Base-by-base conservation (phyloP, 37 sponge, comb jelly and placozoan genomes). In the Halichondria panicea region DNA sequence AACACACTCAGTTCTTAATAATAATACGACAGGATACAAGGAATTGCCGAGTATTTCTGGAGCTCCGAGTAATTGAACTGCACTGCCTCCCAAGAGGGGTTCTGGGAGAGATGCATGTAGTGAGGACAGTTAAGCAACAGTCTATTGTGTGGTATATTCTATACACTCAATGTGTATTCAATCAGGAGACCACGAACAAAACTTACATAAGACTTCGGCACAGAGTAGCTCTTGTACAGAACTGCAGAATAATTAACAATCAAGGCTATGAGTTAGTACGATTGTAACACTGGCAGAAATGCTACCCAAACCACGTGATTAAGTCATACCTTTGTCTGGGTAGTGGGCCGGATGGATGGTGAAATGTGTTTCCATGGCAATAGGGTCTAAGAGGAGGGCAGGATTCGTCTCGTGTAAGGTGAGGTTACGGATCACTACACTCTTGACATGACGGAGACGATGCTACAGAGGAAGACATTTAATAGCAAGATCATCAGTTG, bases 391-490 rank as follows among this genome's bases (percentile, higher is more conserved):
- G 12, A 30, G 31, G 0, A 22, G 37, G 25, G 43, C 37, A 5
- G 31, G 15, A 5, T 13, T 53, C 21, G 12, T 3, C 25, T 38
- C 54, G 18, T 54, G 22, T 36, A 74, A 44, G 1, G 66, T 60
- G 4, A 83, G 60, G 48, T 83, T 83, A 4, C 83, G 28, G 4
- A 83, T 31, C 21, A 74, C 37, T 0, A 83, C n/a, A 66, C 75
- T 73, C 60, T 57, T 83, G 28, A 83, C 74, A 37, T 83, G 83
- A 15, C 83, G 74, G 7, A 83, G 75, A 5, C 83, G 83, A 55
- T 69, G 75, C 83, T 83, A 55, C 22, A 34, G 53, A 50, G 43
- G 13, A 40, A 66, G 67, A 7, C 1, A 66, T n/a, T n/a, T n/a
- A n/a, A n/a, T n/a, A n/a, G n/a, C n/a, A n/a, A n/a, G n/a, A n/a